Conservation (phyloP, 2,888 invertebrate species). For the Chalcis sispes region DNA sequence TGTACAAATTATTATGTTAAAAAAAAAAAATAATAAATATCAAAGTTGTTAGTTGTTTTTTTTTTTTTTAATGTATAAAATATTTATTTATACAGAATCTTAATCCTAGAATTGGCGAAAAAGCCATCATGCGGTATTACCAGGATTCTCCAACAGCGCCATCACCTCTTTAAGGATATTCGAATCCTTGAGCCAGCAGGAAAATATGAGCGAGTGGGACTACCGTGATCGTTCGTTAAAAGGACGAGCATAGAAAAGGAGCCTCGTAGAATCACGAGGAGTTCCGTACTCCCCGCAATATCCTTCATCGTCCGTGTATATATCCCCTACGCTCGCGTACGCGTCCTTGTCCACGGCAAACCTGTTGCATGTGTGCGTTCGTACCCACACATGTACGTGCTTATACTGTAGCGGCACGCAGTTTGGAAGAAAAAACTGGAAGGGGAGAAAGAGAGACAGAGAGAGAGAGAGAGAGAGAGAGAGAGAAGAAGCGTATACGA, state of each 20-base stretch:
- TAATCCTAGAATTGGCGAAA: too few relatives aligned
- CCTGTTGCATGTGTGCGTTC: conserved; percentile 12
- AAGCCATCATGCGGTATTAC: conserved; percentile 44
- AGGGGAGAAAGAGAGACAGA: conserved; percentile 1
- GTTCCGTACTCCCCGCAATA: too few relatives aligned
- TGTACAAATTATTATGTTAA: too few relatives aligned
- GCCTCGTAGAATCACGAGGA: too few relatives aligned
- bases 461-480: background rate
- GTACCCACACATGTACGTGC: too few relatives aligned
- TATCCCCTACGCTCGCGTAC: background rate
- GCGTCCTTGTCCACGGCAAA: background rate
- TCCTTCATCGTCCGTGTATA: too few relatives aligned
- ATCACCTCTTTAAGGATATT: conserved; percentile 68
- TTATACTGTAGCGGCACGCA: background rate
- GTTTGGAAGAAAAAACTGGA: background rate
- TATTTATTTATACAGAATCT: too few relatives aligned
- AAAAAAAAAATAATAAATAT: too few relatives aligned
- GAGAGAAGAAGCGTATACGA: too few relatives aligned
- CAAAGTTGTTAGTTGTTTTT: too few relatives aligned
- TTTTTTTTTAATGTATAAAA: too few relatives aligned
- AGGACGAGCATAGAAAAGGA: conserved; percentile 39
- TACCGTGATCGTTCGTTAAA: conserved; percentile 54
- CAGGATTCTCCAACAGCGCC: conserved; percentile 42
- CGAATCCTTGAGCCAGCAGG: conserved; percentile 74
- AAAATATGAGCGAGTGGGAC: conserved; percentile 65